These are phyloP conservation scores for Blastobasis lacticolella DNA, from an alignment of 2,888 invertebrate genomes.

Conservation along the genomic window DNA sequence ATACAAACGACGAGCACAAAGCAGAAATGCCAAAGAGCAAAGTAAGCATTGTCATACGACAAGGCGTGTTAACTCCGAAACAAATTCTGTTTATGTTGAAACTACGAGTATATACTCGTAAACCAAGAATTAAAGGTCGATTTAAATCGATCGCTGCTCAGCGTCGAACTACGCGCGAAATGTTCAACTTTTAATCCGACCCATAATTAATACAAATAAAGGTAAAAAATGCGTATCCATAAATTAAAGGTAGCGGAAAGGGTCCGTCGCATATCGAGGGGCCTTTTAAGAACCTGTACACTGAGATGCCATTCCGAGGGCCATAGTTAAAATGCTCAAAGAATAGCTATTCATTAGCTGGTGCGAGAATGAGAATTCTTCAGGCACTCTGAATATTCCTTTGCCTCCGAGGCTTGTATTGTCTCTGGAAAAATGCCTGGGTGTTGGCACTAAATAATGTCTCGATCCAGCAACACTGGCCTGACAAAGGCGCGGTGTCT, in stretches of 20 bases:
- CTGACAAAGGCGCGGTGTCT: conserved; percentile 22
- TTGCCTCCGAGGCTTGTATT: conserved; percentile 61
- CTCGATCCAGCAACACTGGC: conserved; percentile 34
- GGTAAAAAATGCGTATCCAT: conserved; percentile 51
- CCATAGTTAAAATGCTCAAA: conserved; percentile 73
- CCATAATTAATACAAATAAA: conserved; percentile 67
- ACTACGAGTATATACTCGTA: too few relatives aligned
- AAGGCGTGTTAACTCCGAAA: too few relatives aligned
- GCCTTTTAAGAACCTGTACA: conserved; percentile 73
- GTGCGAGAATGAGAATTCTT: conserved; percentile 73
- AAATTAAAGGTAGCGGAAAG: conserved; percentile 70
- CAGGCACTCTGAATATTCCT: conserved; percentile 68
- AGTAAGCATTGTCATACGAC: too few relatives aligned
- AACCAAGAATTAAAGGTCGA: neutral
- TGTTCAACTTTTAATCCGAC: conserved; percentile 36
- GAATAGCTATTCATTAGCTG: conserved; percentile 74
- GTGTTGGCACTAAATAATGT: conserved; percentile 63
- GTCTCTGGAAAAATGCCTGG: conserved; percentile 68
- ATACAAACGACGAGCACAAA: too few relatives aligned
- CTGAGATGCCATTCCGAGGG: conserved; percentile 66
- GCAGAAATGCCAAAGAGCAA: too few relatives aligned
- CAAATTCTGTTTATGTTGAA: too few relatives aligned
- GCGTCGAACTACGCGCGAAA: conserved; percentile 35
- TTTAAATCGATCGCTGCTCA: neutral
- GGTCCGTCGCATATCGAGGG: conserved; percentile 64